phyloP scores from a whole-genome alignment of 2,888 invertebrate species.

The Andrena camellia region DNA sequence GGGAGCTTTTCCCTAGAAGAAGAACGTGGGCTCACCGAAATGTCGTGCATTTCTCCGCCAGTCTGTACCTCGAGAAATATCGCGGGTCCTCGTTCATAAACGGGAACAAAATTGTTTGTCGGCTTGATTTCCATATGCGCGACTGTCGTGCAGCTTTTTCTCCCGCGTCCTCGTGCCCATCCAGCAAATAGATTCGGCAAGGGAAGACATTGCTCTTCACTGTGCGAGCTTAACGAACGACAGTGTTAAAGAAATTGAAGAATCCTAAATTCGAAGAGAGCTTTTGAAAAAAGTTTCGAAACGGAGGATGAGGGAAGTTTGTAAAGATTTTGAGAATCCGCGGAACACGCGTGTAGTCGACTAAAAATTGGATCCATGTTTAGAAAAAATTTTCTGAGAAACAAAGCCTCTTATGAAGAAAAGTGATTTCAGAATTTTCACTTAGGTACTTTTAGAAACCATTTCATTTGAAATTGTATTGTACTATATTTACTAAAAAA shows the following conservation, averaged over 20 bases:
- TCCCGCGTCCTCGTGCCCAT: background rate
- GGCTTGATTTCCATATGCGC: background rate
- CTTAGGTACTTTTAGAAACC: too few relatives aligned
- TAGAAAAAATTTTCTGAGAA: too few relatives aligned
- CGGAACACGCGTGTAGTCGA: too few relatives aligned
- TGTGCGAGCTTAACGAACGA: background rate
- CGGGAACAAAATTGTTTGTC: slow-evolving; percentile 43
- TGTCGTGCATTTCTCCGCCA: slow-evolving; percentile 18
- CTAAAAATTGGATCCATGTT: too few relatives aligned
- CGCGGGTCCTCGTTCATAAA: slow-evolving; percentile 30
- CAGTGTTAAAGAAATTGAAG: background rate
- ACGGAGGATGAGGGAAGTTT: too few relatives aligned
- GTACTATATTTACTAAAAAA: too few relatives aligned
- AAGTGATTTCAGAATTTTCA: too few relatives aligned
- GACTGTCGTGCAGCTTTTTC: background rate
- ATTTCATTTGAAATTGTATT: too few relatives aligned
- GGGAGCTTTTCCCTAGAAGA: slow-evolving; percentile 21
- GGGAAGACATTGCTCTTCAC: background rate
- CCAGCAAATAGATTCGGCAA: background rate
- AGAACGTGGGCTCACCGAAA: slow-evolving; percentile 19
- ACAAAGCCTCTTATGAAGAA: too few relatives aligned
- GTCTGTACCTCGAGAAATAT: slow-evolving; percentile 22
- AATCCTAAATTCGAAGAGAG: background rate
- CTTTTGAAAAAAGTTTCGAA: too few relatives aligned
- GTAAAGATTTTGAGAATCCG: too few relatives aligned